These are phyloP conservation scores for Hestina assimilis DNA, from an alignment of 1,140 invertebrate species.

Conservation along the genomic window DNA sequence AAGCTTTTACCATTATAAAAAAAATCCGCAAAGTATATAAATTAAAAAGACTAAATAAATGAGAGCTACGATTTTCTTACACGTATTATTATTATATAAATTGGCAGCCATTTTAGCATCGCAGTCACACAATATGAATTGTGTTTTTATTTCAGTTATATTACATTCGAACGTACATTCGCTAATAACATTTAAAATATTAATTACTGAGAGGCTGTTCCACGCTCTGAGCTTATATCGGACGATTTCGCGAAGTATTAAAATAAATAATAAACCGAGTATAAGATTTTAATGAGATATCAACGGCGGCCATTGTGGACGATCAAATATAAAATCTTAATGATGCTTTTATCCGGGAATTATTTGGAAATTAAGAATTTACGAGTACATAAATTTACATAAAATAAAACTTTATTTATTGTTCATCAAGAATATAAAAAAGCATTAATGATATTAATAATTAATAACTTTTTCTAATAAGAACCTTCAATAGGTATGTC, in stretches of 20 bases:
- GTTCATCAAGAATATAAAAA: too few relatives aligned
- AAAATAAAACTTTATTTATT: too few relatives aligned
- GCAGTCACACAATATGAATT: too few relatives aligned
- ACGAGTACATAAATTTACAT: too few relatives aligned
- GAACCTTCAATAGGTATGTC: too few relatives aligned
- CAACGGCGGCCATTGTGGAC: constrained; percentile 8
- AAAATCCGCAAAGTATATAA: too few relatives aligned
- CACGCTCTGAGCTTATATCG: constrained; percentile 60
- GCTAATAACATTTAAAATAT: constrained; percentile 74
- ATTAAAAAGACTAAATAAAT: too few relatives aligned
- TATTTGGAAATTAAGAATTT: not conserved
- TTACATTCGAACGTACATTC: constrained; percentile 34
- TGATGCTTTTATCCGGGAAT: not conserved
- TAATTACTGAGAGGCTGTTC: constrained; percentile 68
- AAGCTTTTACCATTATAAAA: too few relatives aligned
- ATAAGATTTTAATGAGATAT: constrained; percentile 51
- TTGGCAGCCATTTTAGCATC: not conserved
- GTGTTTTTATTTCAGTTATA: constrained; percentile 4
- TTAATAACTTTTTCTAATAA: too few relatives aligned
- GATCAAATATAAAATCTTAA: constrained; percentile 15
- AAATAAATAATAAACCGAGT: constrained; percentile 57
- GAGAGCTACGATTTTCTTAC: too few relatives aligned
- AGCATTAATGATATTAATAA: too few relatives aligned
- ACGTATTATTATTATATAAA: too few relatives aligned
- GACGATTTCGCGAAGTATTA: constrained; percentile 49